Evolutionary conservation across 2,113 vertebrate genomes (phyloP).

Genomic region (Eurypyga helias): DNA sequence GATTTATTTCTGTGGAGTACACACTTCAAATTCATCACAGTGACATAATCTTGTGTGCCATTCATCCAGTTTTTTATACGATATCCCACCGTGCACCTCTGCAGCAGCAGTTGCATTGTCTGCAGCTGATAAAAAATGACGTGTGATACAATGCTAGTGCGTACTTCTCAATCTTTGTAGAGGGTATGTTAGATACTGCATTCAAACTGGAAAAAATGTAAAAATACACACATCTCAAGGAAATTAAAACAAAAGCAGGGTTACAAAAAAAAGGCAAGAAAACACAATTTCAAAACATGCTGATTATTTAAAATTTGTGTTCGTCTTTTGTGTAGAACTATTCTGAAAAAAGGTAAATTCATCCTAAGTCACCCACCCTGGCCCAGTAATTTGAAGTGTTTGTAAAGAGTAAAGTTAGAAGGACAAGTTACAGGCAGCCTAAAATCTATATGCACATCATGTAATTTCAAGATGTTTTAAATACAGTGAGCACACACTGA

Average conservation of each 20-base stretch:
- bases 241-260: not conserved
- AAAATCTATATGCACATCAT: not conserved
- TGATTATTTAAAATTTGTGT: not conserved
- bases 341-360: not conserved
- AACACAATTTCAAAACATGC: not conserved
- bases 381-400: not conserved
- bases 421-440: not conserved
- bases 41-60: not conserved
- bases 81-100: not conserved
- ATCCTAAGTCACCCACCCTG: not conserved
- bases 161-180: not conserved
- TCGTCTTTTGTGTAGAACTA: not conserved
- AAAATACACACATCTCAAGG: not conserved
- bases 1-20: not conserved
- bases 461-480: constrained; percentile 48
- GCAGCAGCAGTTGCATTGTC: not conserved
- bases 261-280: not conserved
- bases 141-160: not conserved
- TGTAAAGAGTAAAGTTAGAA: constrained; percentile 5
- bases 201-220: not conserved
- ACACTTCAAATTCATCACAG: not conserved
- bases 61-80: not conserved
- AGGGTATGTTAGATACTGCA: not conserved
- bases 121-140: not conserved
- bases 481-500: not conserved